Percentiles rank a stretch among this genome's conserved stretches.
These are phyloP conservation scores for Scaptomyza polygonia DNA, from an alignment of 2,888 invertebrate genomes.

Conservation along the genomic window DNA sequence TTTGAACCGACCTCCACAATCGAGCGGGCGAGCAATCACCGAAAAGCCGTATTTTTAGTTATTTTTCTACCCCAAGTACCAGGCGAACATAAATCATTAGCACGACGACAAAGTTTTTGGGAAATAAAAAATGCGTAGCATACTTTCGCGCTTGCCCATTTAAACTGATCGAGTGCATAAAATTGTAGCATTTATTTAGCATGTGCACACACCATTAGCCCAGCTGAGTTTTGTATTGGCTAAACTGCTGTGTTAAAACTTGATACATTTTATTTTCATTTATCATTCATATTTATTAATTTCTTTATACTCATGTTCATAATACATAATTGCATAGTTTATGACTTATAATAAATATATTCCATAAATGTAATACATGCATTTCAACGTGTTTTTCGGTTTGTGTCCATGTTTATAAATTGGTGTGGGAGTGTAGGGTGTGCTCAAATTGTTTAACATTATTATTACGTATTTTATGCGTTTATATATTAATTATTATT, in stretches of 20 bases:
- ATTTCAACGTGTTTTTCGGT: conserved; percentile 51
- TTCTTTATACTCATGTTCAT: conserved; percentile 77
- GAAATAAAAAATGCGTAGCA: too few relatives aligned
- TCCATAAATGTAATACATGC: conserved; percentile 68
- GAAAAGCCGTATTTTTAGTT: too few relatives aligned
- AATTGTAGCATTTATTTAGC: not conserved
- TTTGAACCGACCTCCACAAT: too few relatives aligned
- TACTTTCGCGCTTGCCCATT: not conserved
- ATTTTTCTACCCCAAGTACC: too few relatives aligned
- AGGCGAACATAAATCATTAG: too few relatives aligned
- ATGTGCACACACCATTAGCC: not conserved
- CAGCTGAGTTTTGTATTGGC: not conserved
- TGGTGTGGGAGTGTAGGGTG: conserved; percentile 32
- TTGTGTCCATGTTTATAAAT: conserved; percentile 31
- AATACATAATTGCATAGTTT: conserved; percentile 78
- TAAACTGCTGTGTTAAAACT: too few relatives aligned
- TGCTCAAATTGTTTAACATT: conserved; percentile 69
- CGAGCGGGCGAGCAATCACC: too few relatives aligned
- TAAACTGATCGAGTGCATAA: too few relatives aligned
- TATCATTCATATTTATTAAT: conserved; percentile 78
- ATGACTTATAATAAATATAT: conserved; percentile 73
- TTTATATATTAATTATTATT: conserved; percentile 43
- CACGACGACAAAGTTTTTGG: too few relatives aligned
- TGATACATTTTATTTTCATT: conserved; percentile 2
- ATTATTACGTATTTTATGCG: conserved; percentile 48